Percentiles rank a stretch among this genome's conserved stretches.
These are phyloP conservation scores for Pogonognathellus flavescens DNA, from an alignment of 1,140 invertebrate genomes.

Conservation along the genomic window DNA sequence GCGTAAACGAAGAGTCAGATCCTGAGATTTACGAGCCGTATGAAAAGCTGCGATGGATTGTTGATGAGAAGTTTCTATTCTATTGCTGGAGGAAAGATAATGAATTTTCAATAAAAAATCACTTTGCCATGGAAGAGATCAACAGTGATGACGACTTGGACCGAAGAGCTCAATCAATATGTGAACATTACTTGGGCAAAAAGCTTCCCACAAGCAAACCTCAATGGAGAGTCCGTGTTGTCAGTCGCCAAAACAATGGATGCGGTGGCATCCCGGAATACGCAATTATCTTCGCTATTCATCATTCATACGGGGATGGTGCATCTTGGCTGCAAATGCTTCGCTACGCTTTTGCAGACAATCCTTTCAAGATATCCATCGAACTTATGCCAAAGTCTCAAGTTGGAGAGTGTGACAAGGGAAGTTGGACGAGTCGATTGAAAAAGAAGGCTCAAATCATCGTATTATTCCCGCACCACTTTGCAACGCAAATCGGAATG, in stretches of 20 bases:
- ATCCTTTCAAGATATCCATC: slow-evolving; percentile 41
- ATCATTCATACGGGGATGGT: slow-evolving; percentile 62
- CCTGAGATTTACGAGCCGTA: slow-evolving; percentile 57
- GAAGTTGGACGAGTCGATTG: background rate
- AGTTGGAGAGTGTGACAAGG: background rate
- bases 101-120: slow-evolving; percentile 56
- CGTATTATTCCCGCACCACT: slow-evolving; percentile 53
- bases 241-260: slow-evolving; percentile 8
- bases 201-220: slow-evolving; percentile 47
- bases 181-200: slow-evolving; percentile 56
- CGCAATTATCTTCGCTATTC: slow-evolving; percentile 41
- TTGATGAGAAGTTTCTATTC: slow-evolving; percentile 61
- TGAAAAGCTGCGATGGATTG: slow-evolving; percentile 60
- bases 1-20: slow-evolving; percentile 27
- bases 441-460: slow-evolving; percentile 5
- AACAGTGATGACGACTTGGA: slow-evolving; percentile 54
- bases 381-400: slow-evolving; percentile 51
- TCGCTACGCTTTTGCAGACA: slow-evolving; percentile 56
- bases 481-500: slow-evolving; percentile 53
- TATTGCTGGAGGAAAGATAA: slow-evolving; percentile 59
- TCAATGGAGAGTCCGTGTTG: slow-evolving; percentile 58
- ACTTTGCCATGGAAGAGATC: slow-evolving; percentile 58
- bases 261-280: slow-evolving; percentile 5
- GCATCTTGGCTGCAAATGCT: slow-evolving; percentile 61
- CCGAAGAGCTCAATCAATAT: slow-evolving; percentile 56